Evolutionary conservation across 2,888 invertebrate genomes (phyloP).

Genomic region (Hedychridium roseum): DNA sequence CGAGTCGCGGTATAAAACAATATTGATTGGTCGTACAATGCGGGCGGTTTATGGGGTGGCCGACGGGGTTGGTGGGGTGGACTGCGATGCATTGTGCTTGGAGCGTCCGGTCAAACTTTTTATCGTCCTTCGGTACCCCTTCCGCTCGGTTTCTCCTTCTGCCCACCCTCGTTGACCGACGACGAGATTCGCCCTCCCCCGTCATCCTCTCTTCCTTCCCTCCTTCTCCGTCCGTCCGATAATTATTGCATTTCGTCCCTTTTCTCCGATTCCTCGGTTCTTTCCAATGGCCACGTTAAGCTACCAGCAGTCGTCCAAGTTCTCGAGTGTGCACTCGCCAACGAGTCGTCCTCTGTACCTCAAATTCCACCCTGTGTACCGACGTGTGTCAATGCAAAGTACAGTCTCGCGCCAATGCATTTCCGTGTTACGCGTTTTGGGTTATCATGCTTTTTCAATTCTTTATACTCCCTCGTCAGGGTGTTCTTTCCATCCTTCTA

Average conservation of each 20-base stretch:
- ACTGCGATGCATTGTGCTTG: slow-evolving; percentile 56
- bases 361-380: too few species aligned
- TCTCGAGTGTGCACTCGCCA: too few species aligned
- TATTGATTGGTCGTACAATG: slow-evolving; percentile 60
- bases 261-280: slow-evolving; percentile 33
- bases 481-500: too few species aligned
- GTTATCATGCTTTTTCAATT: too few species aligned
- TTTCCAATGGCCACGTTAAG: slow-evolving; percentile 31
- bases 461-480: too few species aligned
- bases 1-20: slow-evolving; percentile 55
- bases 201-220: slow-evolving; percentile 25
- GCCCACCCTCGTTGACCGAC: slow-evolving; percentile 10
- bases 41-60: slow-evolving; percentile 55
- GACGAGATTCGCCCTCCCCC: slow-evolving; percentile 6
- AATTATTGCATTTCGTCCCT: slow-evolving; percentile 55
- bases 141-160: slow-evolving; percentile 14
- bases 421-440: too few species aligned
- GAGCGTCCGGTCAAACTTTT: slow-evolving; percentile 52
- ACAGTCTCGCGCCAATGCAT: too few species aligned
- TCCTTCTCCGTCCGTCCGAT: slow-evolving; percentile 40
- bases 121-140: slow-evolving; percentile 34
- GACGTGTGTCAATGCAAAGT: too few species aligned
- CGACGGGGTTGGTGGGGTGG: slow-evolving; percentile 35
- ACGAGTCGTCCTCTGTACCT: too few species aligned
- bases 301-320: too few species aligned